A percentile compares a stretch with the other conserved stretches of the same genome.
These are phyloP conservation scores for Gonatopus flavifemur DNA, from an alignment of 1,140 invertebrate genomes.

Conservation along the genomic window DNA sequence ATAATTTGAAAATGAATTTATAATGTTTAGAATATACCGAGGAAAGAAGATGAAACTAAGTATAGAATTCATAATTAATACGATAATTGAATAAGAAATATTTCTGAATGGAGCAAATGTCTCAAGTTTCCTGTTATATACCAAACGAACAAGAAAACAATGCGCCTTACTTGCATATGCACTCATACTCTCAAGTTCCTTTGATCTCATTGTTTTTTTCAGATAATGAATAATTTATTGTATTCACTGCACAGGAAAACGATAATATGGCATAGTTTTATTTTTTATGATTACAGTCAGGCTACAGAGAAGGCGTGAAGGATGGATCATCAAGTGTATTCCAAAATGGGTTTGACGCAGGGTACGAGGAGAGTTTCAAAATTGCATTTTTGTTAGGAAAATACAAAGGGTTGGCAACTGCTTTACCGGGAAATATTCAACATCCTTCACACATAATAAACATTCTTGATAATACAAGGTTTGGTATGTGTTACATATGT, in stretches of 20 bases:
- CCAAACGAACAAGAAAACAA: too few relatives aligned
- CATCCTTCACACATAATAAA: conserved; percentile 35
- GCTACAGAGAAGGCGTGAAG: conserved; percentile 61
- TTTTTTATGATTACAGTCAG: conserved; percentile 48
- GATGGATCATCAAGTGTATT: conserved; percentile 58
- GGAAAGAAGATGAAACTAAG: too few relatives aligned
- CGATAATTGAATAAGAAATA: too few relatives aligned
- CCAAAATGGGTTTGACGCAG: conserved; percentile 62
- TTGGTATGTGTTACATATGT: conserved; percentile 47
- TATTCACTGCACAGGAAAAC: neutral
- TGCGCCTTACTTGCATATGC: too few relatives aligned
- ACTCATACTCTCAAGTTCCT: too few relatives aligned
- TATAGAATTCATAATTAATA: too few relatives aligned
- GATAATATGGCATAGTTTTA: conserved; percentile 33
- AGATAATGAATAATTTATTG: too few relatives aligned
- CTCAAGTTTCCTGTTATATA: too few relatives aligned
- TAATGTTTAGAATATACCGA: too few relatives aligned
- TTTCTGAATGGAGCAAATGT: too few relatives aligned
- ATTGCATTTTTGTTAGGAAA: conserved; percentile 56
- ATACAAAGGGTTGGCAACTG: conserved; percentile 45
- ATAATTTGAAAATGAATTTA: too few relatives aligned
- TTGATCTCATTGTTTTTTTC: too few relatives aligned
- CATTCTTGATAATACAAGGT: conserved; percentile 37
- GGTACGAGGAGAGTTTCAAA: conserved; percentile 60
- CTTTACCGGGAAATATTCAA: conserved; percentile 20